A percentile compares a stretch with the other conserved stretches of the same genome.
These are phyloP conservation scores for Acanthochromis polyacanthus DNA, from an alignment of 2,113 vertebrate species.

Conservation along the genomic window DNA sequence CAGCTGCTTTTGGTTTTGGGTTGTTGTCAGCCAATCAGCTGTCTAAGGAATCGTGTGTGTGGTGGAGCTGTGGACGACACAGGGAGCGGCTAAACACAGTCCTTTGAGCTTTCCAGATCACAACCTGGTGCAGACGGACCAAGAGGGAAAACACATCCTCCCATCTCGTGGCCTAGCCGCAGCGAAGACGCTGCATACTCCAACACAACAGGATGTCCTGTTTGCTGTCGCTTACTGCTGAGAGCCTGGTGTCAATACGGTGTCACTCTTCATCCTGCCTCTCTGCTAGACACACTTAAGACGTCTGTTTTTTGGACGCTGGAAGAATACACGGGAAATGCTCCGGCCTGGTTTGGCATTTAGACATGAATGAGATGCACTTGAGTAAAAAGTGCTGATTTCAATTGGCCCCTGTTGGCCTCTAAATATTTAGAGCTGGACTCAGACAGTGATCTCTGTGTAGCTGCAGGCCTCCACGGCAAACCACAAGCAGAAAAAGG, in stretches of 20 bases:
- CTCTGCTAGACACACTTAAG: constrained; percentile 15
- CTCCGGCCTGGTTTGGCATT: constrained; percentile 48
- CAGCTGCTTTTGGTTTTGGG: constrained; percentile 57
- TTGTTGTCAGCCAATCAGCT: constrained; percentile 38
- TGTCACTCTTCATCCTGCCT: constrained; percentile 31
- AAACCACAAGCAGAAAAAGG: constrained; percentile 60
- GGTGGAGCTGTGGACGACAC: constrained; percentile 38
- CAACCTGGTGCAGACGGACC: constrained; percentile 61
- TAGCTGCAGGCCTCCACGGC: constrained; percentile 44
- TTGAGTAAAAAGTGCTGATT: constrained; percentile 52
- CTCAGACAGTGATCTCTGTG: constrained; percentile 41
- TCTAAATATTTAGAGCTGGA: constrained; percentile 59
- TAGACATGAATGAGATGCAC: constrained; percentile 53
- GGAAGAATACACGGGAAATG: constrained; percentile 59
- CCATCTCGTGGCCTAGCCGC: constrained; percentile 44
- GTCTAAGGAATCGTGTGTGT: constrained; percentile 38
- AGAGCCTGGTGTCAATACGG: constrained; percentile 48
- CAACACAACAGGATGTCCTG: constrained; percentile 66
- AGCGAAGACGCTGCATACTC: constrained; percentile 34
- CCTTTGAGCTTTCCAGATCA: constrained; percentile 36
- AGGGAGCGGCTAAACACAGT: neutral
- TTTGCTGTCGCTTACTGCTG: constrained; percentile 49
- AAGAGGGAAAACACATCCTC: constrained; percentile 48
- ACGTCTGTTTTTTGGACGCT: constrained; percentile 12
- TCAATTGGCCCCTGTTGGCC: constrained; percentile 35